These are phyloP conservation scores for Lordiphosa clarofinis DNA, from an alignment of 1,140 invertebrate genomes.

Conservation along the genomic window DNA sequence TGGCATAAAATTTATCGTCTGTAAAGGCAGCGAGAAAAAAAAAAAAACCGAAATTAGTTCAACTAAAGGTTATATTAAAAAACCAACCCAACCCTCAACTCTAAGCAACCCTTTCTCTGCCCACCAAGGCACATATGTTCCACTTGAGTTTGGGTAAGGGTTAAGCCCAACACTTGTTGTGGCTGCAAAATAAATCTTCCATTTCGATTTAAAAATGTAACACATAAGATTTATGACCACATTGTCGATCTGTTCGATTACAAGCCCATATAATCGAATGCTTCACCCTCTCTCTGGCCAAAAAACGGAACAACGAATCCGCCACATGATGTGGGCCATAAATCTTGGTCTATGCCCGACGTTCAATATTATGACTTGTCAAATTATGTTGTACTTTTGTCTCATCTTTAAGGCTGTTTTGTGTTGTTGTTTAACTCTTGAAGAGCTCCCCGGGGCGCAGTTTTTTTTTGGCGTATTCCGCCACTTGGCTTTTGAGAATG, in stretches of 20 bases:
- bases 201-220: constrained; percentile 68
- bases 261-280: constrained; percentile 69
- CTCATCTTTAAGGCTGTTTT: constrained; percentile 45
- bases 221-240: constrained; percentile 58
- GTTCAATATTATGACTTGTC: constrained; percentile 77
- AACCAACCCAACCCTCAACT: constrained; percentile 5
- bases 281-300: constrained; percentile 12
- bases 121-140: constrained; percentile 38
- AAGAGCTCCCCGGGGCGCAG: constrained; percentile 49
- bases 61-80: constrained; percentile 60
- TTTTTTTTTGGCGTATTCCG: constrained; percentile 26
- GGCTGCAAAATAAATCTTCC: constrained; percentile 65
- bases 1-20: constrained; percentile 74
- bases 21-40: constrained; percentile 43
- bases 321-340: constrained; percentile 63
- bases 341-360: constrained; percentile 48
- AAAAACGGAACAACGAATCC: constrained; percentile 10
- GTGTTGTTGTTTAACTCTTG: constrained; percentile 24
- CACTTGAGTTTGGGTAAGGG: constrained; percentile 30
- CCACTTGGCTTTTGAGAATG: constrained; percentile 41
- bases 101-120: constrained; percentile 30
- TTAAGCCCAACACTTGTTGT: constrained; percentile 30
- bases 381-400: constrained; percentile 67
- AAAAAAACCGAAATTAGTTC: constrained; percentile 62
- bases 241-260: constrained; percentile 77